Base-by-base conservation (phyloP, 2,797 vertebrate species). In the Scolopax bukidnonensis region DNA sequence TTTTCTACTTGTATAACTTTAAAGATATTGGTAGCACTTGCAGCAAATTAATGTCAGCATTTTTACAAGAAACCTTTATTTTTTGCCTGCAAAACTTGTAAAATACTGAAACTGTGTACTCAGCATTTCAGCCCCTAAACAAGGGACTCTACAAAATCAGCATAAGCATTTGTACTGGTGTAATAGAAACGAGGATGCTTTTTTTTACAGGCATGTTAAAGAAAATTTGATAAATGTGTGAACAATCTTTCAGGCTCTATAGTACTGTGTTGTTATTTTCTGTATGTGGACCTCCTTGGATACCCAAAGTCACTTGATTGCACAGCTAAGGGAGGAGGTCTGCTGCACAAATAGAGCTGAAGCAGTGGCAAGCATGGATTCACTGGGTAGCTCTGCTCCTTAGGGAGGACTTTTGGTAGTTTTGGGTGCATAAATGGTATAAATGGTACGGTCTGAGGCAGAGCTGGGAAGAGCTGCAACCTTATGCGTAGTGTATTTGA, bases 51-150 rank as follows among this genome's bases (percentile, higher is more conserved):
- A 51, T 51, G 80, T 91, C 78, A 95, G 71, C 89, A 71, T 80
- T 97, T 97, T 95, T 27, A 51, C 23, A 88, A 38, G 76, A 94
- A 95, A 24, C 11, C 82, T 93, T 84, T 91, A 69, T 10, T 65
- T 94, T 92, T 79, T 82, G 25, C 69, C 45, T 93, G 82, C 60
- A 83, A 82, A 93, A 93, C 53, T 8, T 68, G 79, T 77, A 27
- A 77, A 87, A 59, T 76, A 53, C 41, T 28, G 50, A 32, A 93
- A 75, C 69, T 57, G 45, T 27, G 7, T 81, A 79, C 84, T 94
- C 70, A 85, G 70, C 79, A 47, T 59, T 88, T 88, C 4, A 2
- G 16, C 28, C 69, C 82, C 40, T 33, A 61, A 48, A 71, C 20
- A 30, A 73, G 36, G 32, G 48, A 57, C 63, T 69, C 28, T 54